These are phyloP conservation scores for Drosophila persimilis DNA, from an alignment of 1,140 invertebrate genomes.

Conservation along the genomic window DNA sequence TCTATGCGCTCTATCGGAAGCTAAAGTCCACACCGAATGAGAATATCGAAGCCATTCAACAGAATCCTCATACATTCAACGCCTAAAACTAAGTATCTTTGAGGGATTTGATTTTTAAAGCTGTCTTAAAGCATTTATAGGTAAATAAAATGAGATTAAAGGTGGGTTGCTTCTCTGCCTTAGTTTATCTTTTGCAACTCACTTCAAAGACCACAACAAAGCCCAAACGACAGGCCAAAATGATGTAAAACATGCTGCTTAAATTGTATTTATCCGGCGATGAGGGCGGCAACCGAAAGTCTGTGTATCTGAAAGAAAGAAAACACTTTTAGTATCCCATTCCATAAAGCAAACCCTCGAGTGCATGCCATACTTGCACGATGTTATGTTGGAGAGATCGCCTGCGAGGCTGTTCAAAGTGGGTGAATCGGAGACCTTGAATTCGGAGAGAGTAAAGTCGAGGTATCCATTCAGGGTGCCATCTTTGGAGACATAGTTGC, in stretches of 20 bases:
- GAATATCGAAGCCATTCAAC: conserved; percentile 49
- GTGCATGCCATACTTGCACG: conserved; percentile 80
- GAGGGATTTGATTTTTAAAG: not conserved
- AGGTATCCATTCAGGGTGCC: conserved; percentile 90
- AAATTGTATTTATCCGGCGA: conserved; percentile 87
- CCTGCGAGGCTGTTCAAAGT: conserved; percentile 81
- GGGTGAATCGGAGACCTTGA: conserved; percentile 89
- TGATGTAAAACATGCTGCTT: conserved; percentile 93
- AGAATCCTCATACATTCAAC: conserved; percentile 35
- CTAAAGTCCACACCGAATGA: conserved; percentile 65
- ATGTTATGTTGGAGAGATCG: conserved; percentile 56
- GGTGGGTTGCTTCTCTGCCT: not conserved
- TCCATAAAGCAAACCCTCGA: not conserved
- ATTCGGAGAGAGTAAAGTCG: conserved; percentile 92
- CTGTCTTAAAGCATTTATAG: conserved; percentile 20
- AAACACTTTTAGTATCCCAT: not conserved
- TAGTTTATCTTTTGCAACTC: conserved; percentile 37
- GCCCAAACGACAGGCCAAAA: conserved; percentile 93
- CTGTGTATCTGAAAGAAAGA: conserved; percentile 83
- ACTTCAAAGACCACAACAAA: conserved; percentile 98
- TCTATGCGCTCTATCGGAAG: conserved; percentile 71
- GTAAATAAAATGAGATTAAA: conserved; percentile 19
- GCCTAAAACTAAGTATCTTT: conserved; percentile 2
- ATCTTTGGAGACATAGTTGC: conserved; percentile 85
- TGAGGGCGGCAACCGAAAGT: conserved; percentile 91